These are phyloP conservation scores for Cyanoramphus novaezelandiae DNA, from an alignment of 2,113 vertebrate species.

Conservation along the genomic window DNA sequence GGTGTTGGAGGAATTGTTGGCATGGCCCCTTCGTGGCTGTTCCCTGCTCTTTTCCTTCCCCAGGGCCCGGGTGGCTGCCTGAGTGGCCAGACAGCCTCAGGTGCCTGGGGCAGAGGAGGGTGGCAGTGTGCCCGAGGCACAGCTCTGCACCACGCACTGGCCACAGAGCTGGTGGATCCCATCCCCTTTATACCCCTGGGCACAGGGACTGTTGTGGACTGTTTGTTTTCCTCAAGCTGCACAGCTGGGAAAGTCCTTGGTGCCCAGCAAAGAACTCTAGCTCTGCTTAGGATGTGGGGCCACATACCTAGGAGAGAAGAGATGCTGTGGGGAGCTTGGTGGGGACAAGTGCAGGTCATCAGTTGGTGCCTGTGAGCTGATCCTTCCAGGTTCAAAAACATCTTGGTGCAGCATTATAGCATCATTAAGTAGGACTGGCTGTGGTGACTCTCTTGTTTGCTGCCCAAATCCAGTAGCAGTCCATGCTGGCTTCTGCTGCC, in stretches of 20 bases:
- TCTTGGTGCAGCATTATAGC: neutral
- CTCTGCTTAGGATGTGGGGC: rapidly evolving
- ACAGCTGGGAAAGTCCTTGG: neutral
- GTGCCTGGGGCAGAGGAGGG: neutral
- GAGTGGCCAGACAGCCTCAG: neutral
- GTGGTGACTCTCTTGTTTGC: neutral
- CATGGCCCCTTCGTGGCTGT: neutral
- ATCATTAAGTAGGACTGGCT: neutral
- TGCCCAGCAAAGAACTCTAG: neutral
- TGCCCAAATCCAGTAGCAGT: neutral
- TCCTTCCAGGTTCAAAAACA: neutral
- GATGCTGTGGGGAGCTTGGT: neutral
- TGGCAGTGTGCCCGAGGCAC: neutral
- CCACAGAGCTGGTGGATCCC: neutral
- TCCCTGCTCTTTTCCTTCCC: neutral
- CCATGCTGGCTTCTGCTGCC: neutral
- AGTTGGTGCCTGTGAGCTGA: neutral
- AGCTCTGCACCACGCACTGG: rapidly evolving
- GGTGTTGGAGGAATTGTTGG: neutral
- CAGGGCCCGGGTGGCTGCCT: rapidly evolving
- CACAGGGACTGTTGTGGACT: neutral
- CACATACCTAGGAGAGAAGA: neutral
- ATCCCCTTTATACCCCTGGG: neutral
- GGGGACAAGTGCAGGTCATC: neutral
- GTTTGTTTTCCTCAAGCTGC: neutral